Evolutionary conservation across 2,113 vertebrate species (phyloP).

Genomic region (Saimiri boliviensis): DNA sequence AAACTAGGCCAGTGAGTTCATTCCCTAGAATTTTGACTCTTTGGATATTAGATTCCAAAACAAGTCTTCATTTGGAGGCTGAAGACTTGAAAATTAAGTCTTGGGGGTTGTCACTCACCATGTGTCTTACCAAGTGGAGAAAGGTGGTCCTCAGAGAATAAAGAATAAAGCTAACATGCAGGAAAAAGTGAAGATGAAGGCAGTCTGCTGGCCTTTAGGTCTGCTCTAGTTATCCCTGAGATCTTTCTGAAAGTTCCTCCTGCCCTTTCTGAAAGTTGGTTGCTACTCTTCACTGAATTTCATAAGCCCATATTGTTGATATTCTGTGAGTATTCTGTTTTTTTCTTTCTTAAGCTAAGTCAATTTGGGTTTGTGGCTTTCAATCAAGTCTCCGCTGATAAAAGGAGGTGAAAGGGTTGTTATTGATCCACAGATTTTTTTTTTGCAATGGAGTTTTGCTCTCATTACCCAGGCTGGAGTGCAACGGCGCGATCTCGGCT

Average conservation of each 20-base stretch:
- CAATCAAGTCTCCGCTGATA: neutral
- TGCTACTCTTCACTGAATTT: neutral
- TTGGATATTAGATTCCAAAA: neutral
- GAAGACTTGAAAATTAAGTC: neutral
- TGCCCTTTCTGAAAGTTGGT: neutral
- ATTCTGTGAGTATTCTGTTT: neutral
- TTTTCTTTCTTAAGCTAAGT: neutral
- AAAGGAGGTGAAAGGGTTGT: neutral
- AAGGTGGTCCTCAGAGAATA: neutral
- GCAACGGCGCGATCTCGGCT: too few relatives aligned
- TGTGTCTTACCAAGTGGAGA: neutral
- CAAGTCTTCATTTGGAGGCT: neutral
- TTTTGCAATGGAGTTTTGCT: too few relatives aligned
- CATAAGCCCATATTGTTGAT: neutral
- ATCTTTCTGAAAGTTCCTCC: neutral
- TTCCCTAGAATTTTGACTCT: neutral
- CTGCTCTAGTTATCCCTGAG: neutral
- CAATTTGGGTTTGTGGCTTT: neutral
- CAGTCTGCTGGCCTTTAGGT: neutral
- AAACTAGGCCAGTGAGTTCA: neutral
- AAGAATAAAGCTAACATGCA: neutral
- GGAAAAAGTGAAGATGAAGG: neutral
- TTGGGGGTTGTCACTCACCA: neutral
- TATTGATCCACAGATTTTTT: neutral
- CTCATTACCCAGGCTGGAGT: too few relatives aligned